These are phyloP conservation scores for Callipepla squamata DNA, from an alignment of 2,113 vertebrate genomes.

Conservation along the genomic window DNA sequence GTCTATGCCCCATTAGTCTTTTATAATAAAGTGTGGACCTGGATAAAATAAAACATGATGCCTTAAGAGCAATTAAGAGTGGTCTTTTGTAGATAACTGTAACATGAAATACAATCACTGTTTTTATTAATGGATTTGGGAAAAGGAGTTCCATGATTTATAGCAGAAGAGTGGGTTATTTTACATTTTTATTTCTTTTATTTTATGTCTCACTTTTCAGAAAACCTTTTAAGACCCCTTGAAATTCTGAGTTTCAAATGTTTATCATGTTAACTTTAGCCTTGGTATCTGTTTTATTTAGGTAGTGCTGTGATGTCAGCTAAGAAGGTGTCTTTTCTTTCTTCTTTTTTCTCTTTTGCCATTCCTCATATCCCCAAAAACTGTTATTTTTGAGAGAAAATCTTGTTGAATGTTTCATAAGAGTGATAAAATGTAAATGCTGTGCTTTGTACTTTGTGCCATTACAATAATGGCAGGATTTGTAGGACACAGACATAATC, in stretches of 20 bases:
- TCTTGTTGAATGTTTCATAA: slow-evolving; percentile 64
- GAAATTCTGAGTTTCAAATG: slow-evolving; percentile 41
- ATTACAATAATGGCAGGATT: slow-evolving; percentile 38
- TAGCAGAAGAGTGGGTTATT: slow-evolving; percentile 52
- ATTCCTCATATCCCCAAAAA: neutral
- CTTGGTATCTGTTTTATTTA: slow-evolving; percentile 68
- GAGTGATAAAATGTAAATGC: slow-evolving; percentile 53
- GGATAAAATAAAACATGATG: slow-evolving; percentile 76
- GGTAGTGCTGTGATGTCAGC: slow-evolving; percentile 64
- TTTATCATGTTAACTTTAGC: slow-evolving; percentile 54
- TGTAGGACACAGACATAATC: slow-evolving; percentile 41
- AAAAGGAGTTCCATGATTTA: slow-evolving; percentile 67
- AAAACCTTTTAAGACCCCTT: slow-evolving; percentile 46
- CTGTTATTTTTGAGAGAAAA: slow-evolving; percentile 51
- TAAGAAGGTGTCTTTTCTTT: slow-evolving; percentile 38
- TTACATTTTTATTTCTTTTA: slow-evolving; percentile 75
- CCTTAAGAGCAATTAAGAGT: slow-evolving; percentile 76
- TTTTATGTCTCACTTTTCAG: slow-evolving; percentile 54
- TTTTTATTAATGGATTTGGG: slow-evolving; percentile 78
- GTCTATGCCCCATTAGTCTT: slow-evolving; percentile 77
- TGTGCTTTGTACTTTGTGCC: slow-evolving; percentile 26
- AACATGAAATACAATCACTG: slow-evolving; percentile 74
- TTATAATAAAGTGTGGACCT: slow-evolving; percentile 77
- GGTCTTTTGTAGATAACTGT: slow-evolving; percentile 75
- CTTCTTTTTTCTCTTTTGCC: neutral